These are phyloP conservation scores for Ceramica pisi DNA, from an alignment of 2,888 invertebrate species.

Conservation along the genomic window DNA sequence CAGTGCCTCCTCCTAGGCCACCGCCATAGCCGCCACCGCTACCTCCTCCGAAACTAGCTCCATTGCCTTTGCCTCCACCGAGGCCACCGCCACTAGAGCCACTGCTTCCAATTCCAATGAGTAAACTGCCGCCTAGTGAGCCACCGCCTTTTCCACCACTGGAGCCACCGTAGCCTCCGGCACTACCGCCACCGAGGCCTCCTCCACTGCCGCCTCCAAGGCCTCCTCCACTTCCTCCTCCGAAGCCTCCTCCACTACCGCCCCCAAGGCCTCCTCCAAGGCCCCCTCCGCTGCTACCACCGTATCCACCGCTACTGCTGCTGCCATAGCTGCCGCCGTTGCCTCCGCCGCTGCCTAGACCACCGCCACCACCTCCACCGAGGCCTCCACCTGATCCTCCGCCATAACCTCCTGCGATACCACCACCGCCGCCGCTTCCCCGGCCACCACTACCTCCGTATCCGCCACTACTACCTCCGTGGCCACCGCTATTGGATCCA, in stretches of 20 bases:
- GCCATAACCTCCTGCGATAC: slow-evolving; percentile 4
- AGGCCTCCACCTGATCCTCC: slow-evolving; percentile 30
- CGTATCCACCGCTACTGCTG: neutral
- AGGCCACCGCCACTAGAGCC: slow-evolving; percentile 10
- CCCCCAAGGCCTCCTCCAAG: slow-evolving; percentile 52
- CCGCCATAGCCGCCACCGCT: slow-evolving; percentile 73
- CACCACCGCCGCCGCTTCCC: slow-evolving; percentile 44
- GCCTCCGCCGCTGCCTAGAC: slow-evolving; percentile 49
- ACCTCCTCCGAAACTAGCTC: slow-evolving; percentile 64
- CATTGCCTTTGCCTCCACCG: slow-evolving; percentile 4
- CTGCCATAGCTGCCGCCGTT: slow-evolving; percentile 6
- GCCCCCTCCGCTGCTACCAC: neutral
- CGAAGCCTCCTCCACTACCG: slow-evolving; percentile 22
- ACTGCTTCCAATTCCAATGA: slow-evolving; percentile 64
- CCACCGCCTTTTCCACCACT: slow-evolving; percentile 44
- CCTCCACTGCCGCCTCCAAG: slow-evolving; percentile 17
- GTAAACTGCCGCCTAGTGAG: slow-evolving; percentile 42
- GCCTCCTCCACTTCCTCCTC: slow-evolving; percentile 33
- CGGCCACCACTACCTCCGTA: slow-evolving; percentile 41
- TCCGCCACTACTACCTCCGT: slow-evolving; percentile 13
- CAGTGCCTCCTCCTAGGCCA: slow-evolving; percentile 65
- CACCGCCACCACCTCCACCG: slow-evolving; percentile 44
- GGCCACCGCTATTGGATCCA: slow-evolving; percentile 37
- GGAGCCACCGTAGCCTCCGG: slow-evolving; percentile 51
- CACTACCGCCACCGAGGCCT: slow-evolving; percentile 47